These are phyloP conservation scores for Columbina picui DNA, from an alignment of 2,113 vertebrate species.

Conservation along the genomic window DNA sequence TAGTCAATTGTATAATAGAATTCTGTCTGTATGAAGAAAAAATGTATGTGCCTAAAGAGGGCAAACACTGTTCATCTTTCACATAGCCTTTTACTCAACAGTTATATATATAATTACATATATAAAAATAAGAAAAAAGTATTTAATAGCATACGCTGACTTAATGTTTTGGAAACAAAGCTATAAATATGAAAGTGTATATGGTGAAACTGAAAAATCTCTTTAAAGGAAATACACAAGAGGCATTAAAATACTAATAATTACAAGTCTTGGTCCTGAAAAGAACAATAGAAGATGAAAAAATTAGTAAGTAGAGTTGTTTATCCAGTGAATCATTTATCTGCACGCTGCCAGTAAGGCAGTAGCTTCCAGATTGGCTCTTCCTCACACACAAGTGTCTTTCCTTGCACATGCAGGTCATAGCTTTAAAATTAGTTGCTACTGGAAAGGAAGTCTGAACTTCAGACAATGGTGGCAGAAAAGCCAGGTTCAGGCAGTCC, in stretches of 20 bases:
- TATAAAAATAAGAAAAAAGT: not conserved
- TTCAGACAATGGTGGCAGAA: conserved; percentile 31
- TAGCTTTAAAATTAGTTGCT: conserved; percentile 37
- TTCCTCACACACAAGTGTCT: not conserved
- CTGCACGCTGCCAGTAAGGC: not conserved
- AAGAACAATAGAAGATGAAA: not conserved
- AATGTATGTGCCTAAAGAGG: not conserved
- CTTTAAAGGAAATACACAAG: not conserved
- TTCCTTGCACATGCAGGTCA: not conserved
- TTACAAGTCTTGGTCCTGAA: not conserved
- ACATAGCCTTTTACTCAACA: not conserved
- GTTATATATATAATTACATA: not conserved
- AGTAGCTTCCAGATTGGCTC: not conserved
- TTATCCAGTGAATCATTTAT: conserved; percentile 18
- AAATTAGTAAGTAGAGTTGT: not conserved
- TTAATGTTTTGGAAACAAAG: not conserved
- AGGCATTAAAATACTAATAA: not conserved
- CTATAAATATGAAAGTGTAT: not conserved
- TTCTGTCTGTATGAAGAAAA: not conserved
- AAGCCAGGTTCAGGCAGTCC: not conserved
- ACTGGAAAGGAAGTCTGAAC: conserved; percentile 31
- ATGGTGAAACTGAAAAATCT: not conserved
- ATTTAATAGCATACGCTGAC: not conserved
- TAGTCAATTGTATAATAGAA: not conserved
- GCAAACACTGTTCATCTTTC: not conserved